These are phyloP conservation scores for Drosophila rubida DNA, from an alignment of 2,888 invertebrate genomes.

Conservation along the genomic window DNA sequence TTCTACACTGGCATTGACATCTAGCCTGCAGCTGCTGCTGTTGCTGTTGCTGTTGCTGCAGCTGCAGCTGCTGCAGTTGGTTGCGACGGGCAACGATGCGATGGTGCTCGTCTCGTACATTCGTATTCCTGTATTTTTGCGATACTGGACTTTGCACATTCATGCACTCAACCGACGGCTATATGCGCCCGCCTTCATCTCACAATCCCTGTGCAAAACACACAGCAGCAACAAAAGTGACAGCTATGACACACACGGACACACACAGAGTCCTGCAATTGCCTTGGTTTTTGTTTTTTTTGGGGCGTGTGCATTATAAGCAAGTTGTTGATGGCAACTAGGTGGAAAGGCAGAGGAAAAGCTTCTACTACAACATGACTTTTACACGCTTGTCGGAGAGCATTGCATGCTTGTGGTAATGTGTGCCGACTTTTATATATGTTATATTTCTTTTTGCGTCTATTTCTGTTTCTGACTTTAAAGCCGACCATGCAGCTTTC, in stretches of 20 bases:
- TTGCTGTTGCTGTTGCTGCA: neutral
- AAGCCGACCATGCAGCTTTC: too few relatives aligned
- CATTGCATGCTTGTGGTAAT: neutral
- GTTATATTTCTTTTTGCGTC: too few relatives aligned
- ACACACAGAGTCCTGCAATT: neutral
- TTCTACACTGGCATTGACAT: slow-evolving; percentile 56
- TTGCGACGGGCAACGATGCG: slow-evolving; percentile 4
- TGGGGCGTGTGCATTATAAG: slow-evolving; percentile 26
- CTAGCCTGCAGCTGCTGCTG: slow-evolving; percentile 27
- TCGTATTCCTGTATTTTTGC: slow-evolving; percentile 9
- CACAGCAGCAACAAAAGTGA: slow-evolving; percentile 30
- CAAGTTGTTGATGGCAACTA: slow-evolving; percentile 20
- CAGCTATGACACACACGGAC: slow-evolving; percentile 26
- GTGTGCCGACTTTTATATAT: too few relatives aligned
- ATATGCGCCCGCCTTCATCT: neutral
- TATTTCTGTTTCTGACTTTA: too few relatives aligned
- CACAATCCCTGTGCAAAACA: slow-evolving; percentile 32
- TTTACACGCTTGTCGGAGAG: slow-evolving; percentile 22
- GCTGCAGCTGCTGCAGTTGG: slow-evolving; percentile 18
- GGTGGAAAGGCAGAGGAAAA: neutral
- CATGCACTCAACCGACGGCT: neutral
- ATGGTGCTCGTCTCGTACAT: neutral
- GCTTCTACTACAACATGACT: slow-evolving; percentile 13
- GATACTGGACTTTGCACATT: neutral
- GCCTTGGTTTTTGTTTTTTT: neutral